Evolutionary conservation across 2,797 vertebrate genomes (phyloP), one percentile per base, ranked within the genome.

Genomic region (Falco naumanni): DNA sequence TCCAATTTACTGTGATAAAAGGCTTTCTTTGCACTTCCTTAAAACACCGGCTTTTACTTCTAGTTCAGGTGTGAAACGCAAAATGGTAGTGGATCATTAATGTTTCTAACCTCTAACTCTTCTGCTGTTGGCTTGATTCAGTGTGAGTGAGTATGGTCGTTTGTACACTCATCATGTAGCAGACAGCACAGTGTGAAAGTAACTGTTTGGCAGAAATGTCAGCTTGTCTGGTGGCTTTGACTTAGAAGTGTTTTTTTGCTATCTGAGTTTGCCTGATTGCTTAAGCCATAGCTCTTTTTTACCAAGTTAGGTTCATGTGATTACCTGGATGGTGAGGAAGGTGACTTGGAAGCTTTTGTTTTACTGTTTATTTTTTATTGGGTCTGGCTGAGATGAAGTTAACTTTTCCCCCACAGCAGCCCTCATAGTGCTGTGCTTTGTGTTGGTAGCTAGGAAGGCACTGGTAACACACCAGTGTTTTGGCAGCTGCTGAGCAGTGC

Each of bases 101-200:
- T 15, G 11, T 74, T 79, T 64, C 31, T 41, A 41, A 17, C 19
- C 16, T 74, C 10, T 61, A 45, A n/a, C 21, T 65, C 19, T 64
- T 47, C 17, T 45, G 20, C 26, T 76, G 8, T 16, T 80, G 56
- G 26, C 14, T n/a, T 63, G 66, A 37, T 68, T 37, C 12, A 51
- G 5, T 29, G 20, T 57, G 41, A 68, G 24, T 1, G 8, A 19
- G 84, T 11, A 20, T 5, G 6, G 11, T n/a, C 48, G 59, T 19
- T n/a, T 45, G 34, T 56, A 24, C 3, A 2, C 5, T n/a, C 1
- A 5, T 56, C 43, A 29, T 0, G 2, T 14, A 56, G 50, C 4
- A 12, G 51, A 70, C 26, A 83, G 61, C 21, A 26, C 11, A 33
- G 43, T 14, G 22, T 76, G 51, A 57, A 63, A 77, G 37, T 29